Evolutionary conservation across 1,140 invertebrate species (phyloP), one percentile per base, ranked within the genome.

Genomic region (Elysia chlorotica): DNA sequence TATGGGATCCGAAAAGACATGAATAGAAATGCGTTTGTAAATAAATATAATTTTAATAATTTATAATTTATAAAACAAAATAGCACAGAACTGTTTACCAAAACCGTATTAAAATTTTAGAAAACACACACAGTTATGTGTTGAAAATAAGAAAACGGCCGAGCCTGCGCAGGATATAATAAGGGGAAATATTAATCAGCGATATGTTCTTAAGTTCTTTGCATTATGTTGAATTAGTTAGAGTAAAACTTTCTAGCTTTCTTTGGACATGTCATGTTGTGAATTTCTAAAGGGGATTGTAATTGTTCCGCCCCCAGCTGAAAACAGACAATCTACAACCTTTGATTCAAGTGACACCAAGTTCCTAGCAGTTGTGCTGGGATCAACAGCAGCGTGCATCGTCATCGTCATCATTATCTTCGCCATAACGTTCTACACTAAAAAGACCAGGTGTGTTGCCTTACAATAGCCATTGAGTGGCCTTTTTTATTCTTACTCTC

Each of bases 301-400:
- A 35, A 56, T 6, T 28, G 2, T 36, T 48, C 25, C 30, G 23
- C 36, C 17, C 38, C n/a, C 35, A 71, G 72, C 63, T 33, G 25
- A 71, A 6, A 65, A 61, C 21, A 30, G 68, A 21, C 37, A 67
- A 17, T 48, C 54, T 0, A 0, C 74, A 2, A 74, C 68, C 1
- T 61, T 77, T 36, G 73, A 76, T 41, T 65, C 78, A 23, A 76
- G 79, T 3, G 81, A 83, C 66, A 79, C 81, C 72, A 79, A 76
- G 67, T 82, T 82, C 62, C 75, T 83, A 53, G 81, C 81, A 28
- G 81, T 83, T 57, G 77, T 78, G 0, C 82, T 83, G 68, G 82
- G 82, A 14, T 79, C 78, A 21, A 79, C 79, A 0, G 78, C 82
- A 14, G 78, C 81, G 28, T 77, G 77, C 33, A 57, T 82, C 3